A percentile compares a stretch with the other conserved stretches of the same genome.
Evolutionary conservation across 1,140 invertebrate genomes (phyloP).

Genomic region (Chironomus tepperi): DNA sequence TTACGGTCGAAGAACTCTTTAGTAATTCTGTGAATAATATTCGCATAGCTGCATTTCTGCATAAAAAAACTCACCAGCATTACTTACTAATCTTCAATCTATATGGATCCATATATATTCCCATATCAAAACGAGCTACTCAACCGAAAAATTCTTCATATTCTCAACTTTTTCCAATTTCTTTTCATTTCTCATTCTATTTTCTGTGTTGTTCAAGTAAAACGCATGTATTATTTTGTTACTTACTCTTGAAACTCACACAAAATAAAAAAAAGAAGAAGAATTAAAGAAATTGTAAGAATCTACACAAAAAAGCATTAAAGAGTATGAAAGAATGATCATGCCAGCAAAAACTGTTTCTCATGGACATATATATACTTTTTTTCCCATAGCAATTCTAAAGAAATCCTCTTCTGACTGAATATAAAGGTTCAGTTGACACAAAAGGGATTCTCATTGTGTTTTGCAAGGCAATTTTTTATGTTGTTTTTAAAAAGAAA

Average conservation of each 20-base stretch:
- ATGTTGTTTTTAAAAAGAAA: neutral
- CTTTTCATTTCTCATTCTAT: conserved; percentile 8
- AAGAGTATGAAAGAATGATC: too few relatives aligned
- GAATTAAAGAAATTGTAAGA: too few relatives aligned
- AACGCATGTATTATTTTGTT: conserved; percentile 14
- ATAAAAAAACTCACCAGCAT: too few relatives aligned
- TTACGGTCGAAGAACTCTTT: too few relatives aligned
- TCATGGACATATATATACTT: neutral
- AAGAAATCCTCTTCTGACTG: neutral
- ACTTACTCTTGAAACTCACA: neutral
- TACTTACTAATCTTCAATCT: too few relatives aligned
- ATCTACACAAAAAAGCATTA: too few relatives aligned
- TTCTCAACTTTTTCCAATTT: neutral
- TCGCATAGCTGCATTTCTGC: too few relatives aligned
- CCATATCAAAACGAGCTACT: too few relatives aligned
- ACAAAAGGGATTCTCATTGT: neutral
- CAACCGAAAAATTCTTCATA: neutral
- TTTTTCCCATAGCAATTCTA: conserved; percentile 13
- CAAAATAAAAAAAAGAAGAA: too few relatives aligned
- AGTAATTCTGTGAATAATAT: too few relatives aligned
- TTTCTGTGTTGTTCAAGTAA: neutral
- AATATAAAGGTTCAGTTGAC: conserved; percentile 1
- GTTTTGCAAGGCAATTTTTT: neutral
- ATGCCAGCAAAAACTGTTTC: neutral
- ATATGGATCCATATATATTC: too few relatives aligned